Evolutionary conservation across 2,113 vertebrate genomes (phyloP).

Genomic region (Halcyon malimbica): DNA sequence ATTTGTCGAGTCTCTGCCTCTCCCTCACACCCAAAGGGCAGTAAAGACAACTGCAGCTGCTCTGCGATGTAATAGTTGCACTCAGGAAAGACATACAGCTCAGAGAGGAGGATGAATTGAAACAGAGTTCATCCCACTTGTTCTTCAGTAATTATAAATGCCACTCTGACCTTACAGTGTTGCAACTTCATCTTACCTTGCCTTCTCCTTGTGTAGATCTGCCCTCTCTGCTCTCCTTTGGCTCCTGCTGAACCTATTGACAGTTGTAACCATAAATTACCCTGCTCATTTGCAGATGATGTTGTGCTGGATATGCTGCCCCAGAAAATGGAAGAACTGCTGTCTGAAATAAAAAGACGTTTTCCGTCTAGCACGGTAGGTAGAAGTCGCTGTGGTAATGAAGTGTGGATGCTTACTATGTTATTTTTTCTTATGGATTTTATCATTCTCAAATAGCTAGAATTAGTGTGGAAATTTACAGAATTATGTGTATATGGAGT

Average conservation of each 20-base stretch:
- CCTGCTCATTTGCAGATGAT: constrained; percentile 53
- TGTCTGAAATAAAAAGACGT: constrained; percentile 57
- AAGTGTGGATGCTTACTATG: background rate
- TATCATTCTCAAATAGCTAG: background rate
- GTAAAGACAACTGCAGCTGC: background rate
- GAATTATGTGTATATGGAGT: background rate
- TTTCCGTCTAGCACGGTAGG: constrained; percentile 74
- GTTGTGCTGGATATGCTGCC: constrained; percentile 56
- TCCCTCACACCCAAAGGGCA: background rate
- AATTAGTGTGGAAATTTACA: background rate
- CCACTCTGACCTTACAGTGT: background rate
- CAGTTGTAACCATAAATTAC: background rate
- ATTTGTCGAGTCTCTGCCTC: background rate
- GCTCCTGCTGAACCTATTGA: background rate
- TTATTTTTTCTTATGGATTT: background rate
- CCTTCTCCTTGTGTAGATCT: background rate
- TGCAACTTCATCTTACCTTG: background rate
- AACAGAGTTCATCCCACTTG: background rate
- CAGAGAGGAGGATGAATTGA: background rate
- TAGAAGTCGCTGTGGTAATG: background rate
- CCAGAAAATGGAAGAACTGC: constrained; percentile 31
- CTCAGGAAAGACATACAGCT: background rate
- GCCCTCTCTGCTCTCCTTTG: background rate
- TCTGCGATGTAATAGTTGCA: background rate
- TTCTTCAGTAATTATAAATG: background rate